Conservation (phyloP, 2,113 vertebrate species). For the Cromileptes altivelis region DNA sequence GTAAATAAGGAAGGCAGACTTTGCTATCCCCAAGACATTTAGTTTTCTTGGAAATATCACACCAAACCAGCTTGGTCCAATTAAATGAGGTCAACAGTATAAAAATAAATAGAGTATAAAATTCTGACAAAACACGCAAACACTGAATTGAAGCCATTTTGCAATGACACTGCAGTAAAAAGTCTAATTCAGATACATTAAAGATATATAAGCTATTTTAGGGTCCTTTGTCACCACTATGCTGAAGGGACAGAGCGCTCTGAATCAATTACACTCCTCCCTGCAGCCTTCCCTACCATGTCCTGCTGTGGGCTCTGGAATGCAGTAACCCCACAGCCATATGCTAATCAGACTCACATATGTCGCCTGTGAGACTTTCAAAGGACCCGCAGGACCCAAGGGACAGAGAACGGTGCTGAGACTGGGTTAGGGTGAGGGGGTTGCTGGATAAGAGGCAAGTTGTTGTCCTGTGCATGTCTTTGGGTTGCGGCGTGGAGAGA, state of each 20-base stretch:
- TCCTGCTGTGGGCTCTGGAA: constrained; percentile 66
- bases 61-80: background rate
- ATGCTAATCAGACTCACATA: constrained; percentile 77
- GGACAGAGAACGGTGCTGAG: constrained; percentile 56
- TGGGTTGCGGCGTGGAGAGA: constrained; percentile 41
- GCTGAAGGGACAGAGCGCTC: constrained; percentile 50
- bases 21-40: background rate
- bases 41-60: background rate
- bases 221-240: constrained; percentile 8
- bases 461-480: constrained; percentile 67
- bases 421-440: constrained; percentile 19
- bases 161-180: background rate
- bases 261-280: constrained; percentile 77
- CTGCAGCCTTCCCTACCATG: constrained; percentile 54
- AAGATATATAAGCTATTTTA: constrained; percentile 21
- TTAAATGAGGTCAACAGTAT: background rate
- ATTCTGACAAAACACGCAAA: background rate
- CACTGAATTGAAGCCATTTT: background rate
- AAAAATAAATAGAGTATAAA: background rate
- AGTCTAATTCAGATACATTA: constrained; percentile 13
- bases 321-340: constrained; percentile 71
- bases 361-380: constrained; percentile 76
- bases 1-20: too few species aligned
- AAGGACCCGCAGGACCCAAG: constrained; percentile 61
- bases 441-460: constrained; percentile 62